A percentile compares a stretch with the other conserved stretches of the same genome.
Evolutionary conservation across 2,113 vertebrate genomes (phyloP).

Genomic region (Lampris megalopsis): DNA sequence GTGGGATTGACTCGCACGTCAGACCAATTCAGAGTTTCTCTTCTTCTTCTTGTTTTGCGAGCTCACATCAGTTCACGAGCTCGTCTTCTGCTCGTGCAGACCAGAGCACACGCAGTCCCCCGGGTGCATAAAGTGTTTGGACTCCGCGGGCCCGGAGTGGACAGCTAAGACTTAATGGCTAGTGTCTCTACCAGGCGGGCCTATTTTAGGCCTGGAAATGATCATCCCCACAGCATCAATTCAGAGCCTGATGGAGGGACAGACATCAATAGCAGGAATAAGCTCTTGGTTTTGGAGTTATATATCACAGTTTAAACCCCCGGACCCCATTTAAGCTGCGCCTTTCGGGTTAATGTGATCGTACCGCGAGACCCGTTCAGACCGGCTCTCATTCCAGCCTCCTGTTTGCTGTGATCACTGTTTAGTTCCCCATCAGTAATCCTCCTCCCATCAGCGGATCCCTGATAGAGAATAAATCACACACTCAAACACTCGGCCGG

Average conservation of each 20-base stretch:
- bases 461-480: slow-evolving; percentile 73
- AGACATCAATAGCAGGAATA: slow-evolving; percentile 87
- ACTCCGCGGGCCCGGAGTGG: slow-evolving; percentile 27
- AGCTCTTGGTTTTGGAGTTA: slow-evolving; percentile 93
- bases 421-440: slow-evolving; percentile 81
- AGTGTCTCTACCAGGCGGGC: slow-evolving; percentile 70
- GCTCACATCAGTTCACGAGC: no score
- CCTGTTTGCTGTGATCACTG: slow-evolving; percentile 73
- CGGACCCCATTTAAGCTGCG: slow-evolving; percentile 93
- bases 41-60: no score
- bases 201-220: slow-evolving; percentile 70
- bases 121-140: neutral
- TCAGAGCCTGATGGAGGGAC: slow-evolving; percentile 91
- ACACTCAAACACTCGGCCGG: slow-evolving; percentile 61
- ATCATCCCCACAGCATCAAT: slow-evolving; percentile 78
- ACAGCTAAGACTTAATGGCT: slow-evolving; percentile 35
- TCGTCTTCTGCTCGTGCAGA: neutral
- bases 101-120: neutral
- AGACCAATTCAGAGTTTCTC: slow-evolving; percentile 49
- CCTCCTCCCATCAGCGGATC: slow-evolving; percentile 71
- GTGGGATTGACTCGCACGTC: slow-evolving; percentile 70
- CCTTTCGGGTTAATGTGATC: slow-evolving; percentile 86
- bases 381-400: slow-evolving; percentile 75
- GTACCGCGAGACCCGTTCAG: slow-evolving; percentile 79
- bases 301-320: slow-evolving; percentile 94